phyloP scores from a whole-genome alignment of 1,140 invertebrate genomes.

The Camponotus floridanus region DNA sequence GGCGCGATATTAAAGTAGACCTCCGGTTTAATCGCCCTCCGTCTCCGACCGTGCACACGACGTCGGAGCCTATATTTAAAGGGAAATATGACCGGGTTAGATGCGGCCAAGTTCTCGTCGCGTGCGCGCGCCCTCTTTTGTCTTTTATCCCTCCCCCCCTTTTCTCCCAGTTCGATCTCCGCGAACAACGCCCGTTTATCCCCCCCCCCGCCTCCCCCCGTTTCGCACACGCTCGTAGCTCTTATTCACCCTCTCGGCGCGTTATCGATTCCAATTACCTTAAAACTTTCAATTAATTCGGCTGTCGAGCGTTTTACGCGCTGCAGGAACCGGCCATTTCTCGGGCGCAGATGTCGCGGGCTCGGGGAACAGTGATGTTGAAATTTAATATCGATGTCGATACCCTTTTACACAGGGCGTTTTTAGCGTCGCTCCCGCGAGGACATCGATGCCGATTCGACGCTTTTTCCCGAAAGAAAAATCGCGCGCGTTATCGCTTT shows the following conservation, averaged over 20 bases:
- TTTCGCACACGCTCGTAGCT: constrained; percentile 37
- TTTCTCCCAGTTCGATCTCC: background rate
- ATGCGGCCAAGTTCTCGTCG: background rate
- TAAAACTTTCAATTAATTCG: constrained; percentile 84
- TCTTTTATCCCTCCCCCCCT: constrained; percentile 9
- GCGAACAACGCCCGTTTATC: constrained; percentile 18
- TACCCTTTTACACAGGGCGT: constrained; percentile 10
- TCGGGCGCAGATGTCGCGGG: constrained; percentile 72
- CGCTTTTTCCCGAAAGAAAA: too few species aligned
- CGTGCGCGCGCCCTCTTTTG: constrained; percentile 24
- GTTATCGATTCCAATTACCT: constrained; percentile 82
- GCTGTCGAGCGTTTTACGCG: constrained; percentile 78
- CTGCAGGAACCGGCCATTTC: constrained; percentile 60
- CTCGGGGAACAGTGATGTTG: constrained; percentile 32
- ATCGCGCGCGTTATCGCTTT: background rate
- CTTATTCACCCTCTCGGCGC: constrained; percentile 74
- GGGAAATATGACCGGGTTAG: constrained; percentile 57
- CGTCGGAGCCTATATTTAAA: constrained; percentile 47
- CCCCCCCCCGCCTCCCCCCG: background rate
- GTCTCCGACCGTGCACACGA: constrained; percentile 19
- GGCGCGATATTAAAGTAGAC: constrained; percentile 70
- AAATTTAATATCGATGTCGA: constrained; percentile 64
- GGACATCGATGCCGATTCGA: background rate
- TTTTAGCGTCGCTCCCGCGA: background rate
- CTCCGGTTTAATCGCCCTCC: constrained; percentile 46